Evolutionary conservation across 2,113 vertebrate genomes (phyloP), one percentile per base, ranked within the genome.

Genomic region (Leuciscus idus): DNA sequence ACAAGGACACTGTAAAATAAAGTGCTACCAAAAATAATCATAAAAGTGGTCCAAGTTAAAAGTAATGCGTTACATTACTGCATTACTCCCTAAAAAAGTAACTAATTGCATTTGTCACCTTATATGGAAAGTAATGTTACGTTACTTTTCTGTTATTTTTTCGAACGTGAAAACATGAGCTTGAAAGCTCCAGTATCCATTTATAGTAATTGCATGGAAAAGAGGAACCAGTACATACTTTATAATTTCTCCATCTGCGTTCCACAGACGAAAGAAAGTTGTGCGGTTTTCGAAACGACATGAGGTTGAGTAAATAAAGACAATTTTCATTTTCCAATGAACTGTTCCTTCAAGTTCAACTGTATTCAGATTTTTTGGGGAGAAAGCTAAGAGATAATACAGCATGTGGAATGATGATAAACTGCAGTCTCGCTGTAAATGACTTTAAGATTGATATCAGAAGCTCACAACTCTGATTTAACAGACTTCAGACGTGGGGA

Each of bases 401-500:
- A 0, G 36, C 0, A 1, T 48, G 26, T 48, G 43, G 46, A 33
- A 30, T 43, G 50, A 79, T 33, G 66, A 80, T 80, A 79, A 43
- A 73, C 21, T n/a, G 64, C 83, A 15, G 17, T 43, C n/a, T 85
- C 13, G 30, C 46, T 46, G n/a, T 81, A 76, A 80, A 75, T 80
- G 21, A 84, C 82, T 75, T 87, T 64, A 64, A 55, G 82, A 73
- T 84, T 87, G 78, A 59, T 83, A 81, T 66, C 30, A 75, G 62
- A 84, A 64, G 28, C 61, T 77, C 43, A 64, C 39, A 76, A 33
- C n/a, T 64, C 59, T 2, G 59, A 66, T 50, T 15, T 64, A 84
- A 84, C 83, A 61, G 57, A 84, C 57, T 39, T 74, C 28, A 84
- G 30, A 77, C 8, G n/a, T 64, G n/a, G n/a, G 7, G 26, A 81